Base-by-base conservation (phyloP, 2,113 vertebrate species). In the Hemibagrus wyckioides region DNA sequence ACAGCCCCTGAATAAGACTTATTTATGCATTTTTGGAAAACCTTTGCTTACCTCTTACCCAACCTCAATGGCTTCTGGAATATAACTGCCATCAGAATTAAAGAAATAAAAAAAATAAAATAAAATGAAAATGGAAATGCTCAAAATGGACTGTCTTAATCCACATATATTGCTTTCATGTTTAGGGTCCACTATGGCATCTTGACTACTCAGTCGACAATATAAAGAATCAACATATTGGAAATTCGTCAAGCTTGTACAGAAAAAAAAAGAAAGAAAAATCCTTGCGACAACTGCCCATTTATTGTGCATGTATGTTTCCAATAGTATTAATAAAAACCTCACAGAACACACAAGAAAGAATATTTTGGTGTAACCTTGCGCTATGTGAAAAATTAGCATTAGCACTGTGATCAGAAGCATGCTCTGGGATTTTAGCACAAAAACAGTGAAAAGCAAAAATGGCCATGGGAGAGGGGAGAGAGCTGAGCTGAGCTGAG, bases 1-100 rank as follows among this genome's bases (percentile, higher is more conserved):
- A 59, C 90, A 91, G 76, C 65, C 63, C 67, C 82, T 59, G 41
- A 88, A 63, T 36, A 30, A 86, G 79, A 87, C 84, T 82, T 19
- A 57, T 6, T 82, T 19, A 57, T 6, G 61, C 61, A n/a, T 71
- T 71, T n/a, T 73, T 73, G 50, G 36, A 59, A 71, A 86, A 84
- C 84, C 75, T 3, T 84, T 82, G 88, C 81, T 87, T 82, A 85
- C 48, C 61, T 79, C 30, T 80, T 85, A 73, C 44, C 69, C 83
- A 54, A 61, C 48, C 71, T 36, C 30, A 44, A 50, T 67, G 75
- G 33, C 83, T 63, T 65, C 67, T 50, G 59, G 82, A 85, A 75
- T 83, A 61, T 69, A 39, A 83, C 44, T 63, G 19, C 25, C 33
- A 67, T 81, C 41, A 50, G 21, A 44, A 56, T 30, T 41, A 44